These are phyloP conservation scores for Montipora cactus DNA, from an alignment of 64 coral and sea anemone genomes.

Conservation along the genomic window DNA sequence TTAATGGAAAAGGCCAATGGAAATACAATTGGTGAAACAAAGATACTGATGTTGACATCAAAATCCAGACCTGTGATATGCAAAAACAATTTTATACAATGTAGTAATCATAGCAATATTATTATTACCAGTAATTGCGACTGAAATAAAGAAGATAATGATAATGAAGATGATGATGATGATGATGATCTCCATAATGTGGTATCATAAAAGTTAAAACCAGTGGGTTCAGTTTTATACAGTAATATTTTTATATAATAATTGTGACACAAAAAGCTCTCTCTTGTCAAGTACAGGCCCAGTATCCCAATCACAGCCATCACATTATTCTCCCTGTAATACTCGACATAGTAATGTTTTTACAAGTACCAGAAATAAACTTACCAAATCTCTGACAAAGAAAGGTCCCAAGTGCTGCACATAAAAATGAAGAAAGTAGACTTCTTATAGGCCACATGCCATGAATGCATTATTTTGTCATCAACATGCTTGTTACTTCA, in stretches of 20 bases:
- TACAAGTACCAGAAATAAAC: background rate
- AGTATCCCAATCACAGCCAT: too few relatives aligned
- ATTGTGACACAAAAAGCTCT: too few relatives aligned
- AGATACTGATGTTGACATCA: slow-evolving; percentile 96
- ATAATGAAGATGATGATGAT: background rate
- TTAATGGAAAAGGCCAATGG: slow-evolving; percentile 99
- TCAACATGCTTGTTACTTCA: too few relatives aligned
- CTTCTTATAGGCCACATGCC: too few relatives aligned
- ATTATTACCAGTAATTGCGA: background rate
- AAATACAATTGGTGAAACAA: slow-evolving; percentile 97
- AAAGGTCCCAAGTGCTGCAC: slow-evolving; percentile 74
- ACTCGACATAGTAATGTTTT: background rate
- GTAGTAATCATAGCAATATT: background rate
- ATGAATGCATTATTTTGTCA: background rate
- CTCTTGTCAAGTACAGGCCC: too few relatives aligned
- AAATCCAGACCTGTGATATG: slow-evolving; percentile 75
- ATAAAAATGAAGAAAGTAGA: background rate
- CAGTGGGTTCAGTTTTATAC: too few relatives aligned
- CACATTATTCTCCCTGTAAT: background rate
- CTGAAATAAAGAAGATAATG: background rate
- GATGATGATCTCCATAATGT: too few relatives aligned
- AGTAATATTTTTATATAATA: too few relatives aligned
- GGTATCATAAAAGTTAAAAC: too few relatives aligned
- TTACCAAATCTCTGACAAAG: slow-evolving; percentile 81
- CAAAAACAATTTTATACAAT: background rate